Percentiles rank a stretch among this genome's conserved stretches.
These are phyloP conservation scores for Nephila pilipes DNA, from an alignment of 1,140 invertebrate genomes.

Conservation along the genomic window DNA sequence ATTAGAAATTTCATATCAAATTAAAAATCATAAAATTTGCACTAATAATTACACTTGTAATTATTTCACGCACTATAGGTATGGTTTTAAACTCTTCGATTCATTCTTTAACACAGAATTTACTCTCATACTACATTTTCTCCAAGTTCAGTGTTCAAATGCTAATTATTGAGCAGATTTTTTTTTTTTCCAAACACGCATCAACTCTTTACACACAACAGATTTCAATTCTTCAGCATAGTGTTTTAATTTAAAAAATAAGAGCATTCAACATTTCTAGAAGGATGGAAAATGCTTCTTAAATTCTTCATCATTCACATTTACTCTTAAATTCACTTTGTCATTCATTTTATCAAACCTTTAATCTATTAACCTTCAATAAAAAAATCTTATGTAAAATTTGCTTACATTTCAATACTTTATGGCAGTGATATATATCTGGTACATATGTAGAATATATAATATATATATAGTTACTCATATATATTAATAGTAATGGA, in stretches of 20 bases:
- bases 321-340: no score
- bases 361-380: background rate
- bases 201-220: no score
- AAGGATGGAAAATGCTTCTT: no score
- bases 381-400: slow-evolving; percentile 55
- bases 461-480: slow-evolving; percentile 27
- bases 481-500: background rate
- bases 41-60: background rate
- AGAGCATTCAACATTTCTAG: no score
- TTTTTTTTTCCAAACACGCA: background rate
- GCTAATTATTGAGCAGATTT: background rate
- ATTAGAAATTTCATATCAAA: no score
- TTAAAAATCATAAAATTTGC: no score
- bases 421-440: slow-evolving; percentile 62
- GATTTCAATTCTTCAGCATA: no score
- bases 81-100: background rate
- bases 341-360: background rate
- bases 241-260: no score
- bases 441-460: slow-evolving; percentile 53
- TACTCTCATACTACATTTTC: background rate
- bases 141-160: background rate
- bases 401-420: slow-evolving; percentile 20
- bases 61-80: background rate
- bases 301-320: no score
- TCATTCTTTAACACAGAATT: background rate